Percentiles rank a stretch among this genome's conserved stretches.
Conservation (phyloP, 2,888 invertebrate genomes). For the Drosophila fungiperda region DNA sequence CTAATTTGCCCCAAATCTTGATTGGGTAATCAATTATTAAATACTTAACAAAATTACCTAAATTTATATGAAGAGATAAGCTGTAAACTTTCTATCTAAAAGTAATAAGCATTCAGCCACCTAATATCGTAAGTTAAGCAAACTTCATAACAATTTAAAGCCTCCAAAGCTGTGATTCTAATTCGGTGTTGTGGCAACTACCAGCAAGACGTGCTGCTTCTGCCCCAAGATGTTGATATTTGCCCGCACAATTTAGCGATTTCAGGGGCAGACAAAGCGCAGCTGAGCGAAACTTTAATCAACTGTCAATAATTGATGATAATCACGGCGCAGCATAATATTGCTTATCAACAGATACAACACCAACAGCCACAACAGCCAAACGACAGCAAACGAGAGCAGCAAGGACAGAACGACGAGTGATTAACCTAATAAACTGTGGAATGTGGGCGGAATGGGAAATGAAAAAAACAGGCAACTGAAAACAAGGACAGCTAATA, state of each 20-base stretch:
- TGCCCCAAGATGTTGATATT: slow-evolving; percentile 7
- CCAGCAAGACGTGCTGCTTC: slow-evolving; percentile 34
- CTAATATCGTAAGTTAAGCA: background rate
- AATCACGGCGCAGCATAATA: slow-evolving; percentile 60
- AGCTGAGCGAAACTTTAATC: slow-evolving; percentile 66
- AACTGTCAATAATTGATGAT: slow-evolving; percentile 73
- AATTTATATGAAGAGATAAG: background rate
- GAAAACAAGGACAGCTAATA: slow-evolving; percentile 32
- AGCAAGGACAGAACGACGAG: slow-evolving; percentile 34
- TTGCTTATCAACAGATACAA: slow-evolving; percentile 53
- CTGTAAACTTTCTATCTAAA: background rate
- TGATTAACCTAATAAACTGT: slow-evolving; percentile 60
- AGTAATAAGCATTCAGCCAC: background rate
- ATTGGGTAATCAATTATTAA: background rate
- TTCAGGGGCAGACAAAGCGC: slow-evolving; percentile 32
- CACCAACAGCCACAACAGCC: slow-evolving; percentile 22
- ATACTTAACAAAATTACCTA: background rate
- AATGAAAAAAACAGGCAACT: background rate
- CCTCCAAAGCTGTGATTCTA: background rate
- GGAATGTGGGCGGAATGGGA: background rate
- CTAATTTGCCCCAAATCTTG: background rate
- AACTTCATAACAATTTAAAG: slow-evolving; percentile 10
- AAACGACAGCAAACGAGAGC: slow-evolving; percentile 23
- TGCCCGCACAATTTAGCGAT: slow-evolving; percentile 10
- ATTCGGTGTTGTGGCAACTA: slow-evolving; percentile 24